phyloP scores from a whole-genome alignment of 2,797 vertebrate species.

The Pangasius krempfi region DNA sequence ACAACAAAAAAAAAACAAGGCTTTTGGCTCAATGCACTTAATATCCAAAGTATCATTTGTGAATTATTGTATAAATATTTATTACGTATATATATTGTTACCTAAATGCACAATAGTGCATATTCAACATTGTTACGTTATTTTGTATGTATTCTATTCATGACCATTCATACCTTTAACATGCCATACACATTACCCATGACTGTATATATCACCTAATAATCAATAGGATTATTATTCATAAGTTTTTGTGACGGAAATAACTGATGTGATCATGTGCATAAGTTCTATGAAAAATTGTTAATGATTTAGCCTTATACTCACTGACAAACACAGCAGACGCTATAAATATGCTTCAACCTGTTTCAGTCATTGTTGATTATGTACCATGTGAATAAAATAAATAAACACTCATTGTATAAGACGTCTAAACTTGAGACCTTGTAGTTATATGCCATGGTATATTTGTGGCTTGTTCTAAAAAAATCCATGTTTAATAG shows the following conservation, averaged over 20 bases:
- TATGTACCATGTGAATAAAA: conserved; percentile 47
- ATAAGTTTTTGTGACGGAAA: neutral
- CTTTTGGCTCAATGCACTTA: conserved; percentile 46
- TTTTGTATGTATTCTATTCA: conserved; percentile 43
- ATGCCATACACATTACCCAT: conserved; percentile 39
- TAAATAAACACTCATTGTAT: conserved; percentile 16
- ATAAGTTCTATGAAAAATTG: conserved; percentile 5
- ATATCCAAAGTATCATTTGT: conserved; percentile 48
- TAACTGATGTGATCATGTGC: conserved; percentile 27
- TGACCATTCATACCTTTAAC: conserved; percentile 33
- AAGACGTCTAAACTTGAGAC: neutral
- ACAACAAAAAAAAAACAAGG: neutral
- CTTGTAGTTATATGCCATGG: neutral
- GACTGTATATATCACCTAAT: conserved; percentile 47
- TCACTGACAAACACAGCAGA: conserved; percentile 28
- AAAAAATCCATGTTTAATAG: neutral
- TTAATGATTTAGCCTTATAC: neutral
- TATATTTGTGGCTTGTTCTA: neutral
- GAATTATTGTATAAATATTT: conserved; percentile 63
- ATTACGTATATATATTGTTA: conserved; percentile 49
- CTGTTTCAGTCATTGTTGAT: conserved; percentile 20
- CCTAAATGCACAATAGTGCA: conserved; percentile 36
- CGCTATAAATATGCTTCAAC: conserved; percentile 57
- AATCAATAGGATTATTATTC: conserved; percentile 31
- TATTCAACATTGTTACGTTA: conserved; percentile 28